Percentiles rank a stretch among this genome's conserved stretches.
These are phyloP conservation scores for Catamblyrhynchus diadema DNA, from an alignment of 2,797 vertebrate species.

Conservation along the genomic window DNA sequence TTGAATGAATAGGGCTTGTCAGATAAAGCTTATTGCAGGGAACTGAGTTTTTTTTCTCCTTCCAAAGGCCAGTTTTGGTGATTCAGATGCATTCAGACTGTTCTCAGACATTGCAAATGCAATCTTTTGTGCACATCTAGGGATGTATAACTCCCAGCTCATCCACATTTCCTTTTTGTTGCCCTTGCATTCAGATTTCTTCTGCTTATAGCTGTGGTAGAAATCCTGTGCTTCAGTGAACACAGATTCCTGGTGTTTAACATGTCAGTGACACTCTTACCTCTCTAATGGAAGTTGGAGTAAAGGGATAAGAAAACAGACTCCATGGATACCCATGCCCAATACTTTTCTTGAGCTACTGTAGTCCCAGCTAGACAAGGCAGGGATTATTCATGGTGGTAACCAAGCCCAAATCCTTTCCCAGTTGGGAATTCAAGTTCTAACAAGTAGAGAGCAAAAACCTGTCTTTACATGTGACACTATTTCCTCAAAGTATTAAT, in stretches of 20 bases:
- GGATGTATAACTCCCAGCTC: neutral
- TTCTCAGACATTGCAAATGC: neutral
- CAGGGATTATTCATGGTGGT: neutral
- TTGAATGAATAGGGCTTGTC: neutral
- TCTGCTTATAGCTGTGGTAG: neutral
- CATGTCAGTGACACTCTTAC: neutral
- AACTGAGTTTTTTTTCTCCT: neutral
- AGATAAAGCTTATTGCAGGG: neutral
- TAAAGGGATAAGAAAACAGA: neutral
- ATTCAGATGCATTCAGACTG: neutral
- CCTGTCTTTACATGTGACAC: neutral
- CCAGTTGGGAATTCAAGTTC: neutral
- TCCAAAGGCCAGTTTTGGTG: neutral
- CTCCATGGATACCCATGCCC: neutral
- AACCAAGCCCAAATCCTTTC: neutral
- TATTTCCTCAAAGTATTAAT: neutral
- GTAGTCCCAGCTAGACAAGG: neutral
- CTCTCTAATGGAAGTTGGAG: neutral
- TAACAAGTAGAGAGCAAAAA: neutral
- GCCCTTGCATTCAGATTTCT: neutral
- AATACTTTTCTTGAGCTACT: neutral
- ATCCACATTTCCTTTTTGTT: neutral
- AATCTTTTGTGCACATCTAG: neutral
- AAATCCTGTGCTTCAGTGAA: neutral
- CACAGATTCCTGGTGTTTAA: neutral